Percentiles rank a stretch among this genome's conserved stretches.
Evolutionary conservation across 2,113 vertebrate species (phyloP).

Genomic region (Amphilophus citrinellus): DNA sequence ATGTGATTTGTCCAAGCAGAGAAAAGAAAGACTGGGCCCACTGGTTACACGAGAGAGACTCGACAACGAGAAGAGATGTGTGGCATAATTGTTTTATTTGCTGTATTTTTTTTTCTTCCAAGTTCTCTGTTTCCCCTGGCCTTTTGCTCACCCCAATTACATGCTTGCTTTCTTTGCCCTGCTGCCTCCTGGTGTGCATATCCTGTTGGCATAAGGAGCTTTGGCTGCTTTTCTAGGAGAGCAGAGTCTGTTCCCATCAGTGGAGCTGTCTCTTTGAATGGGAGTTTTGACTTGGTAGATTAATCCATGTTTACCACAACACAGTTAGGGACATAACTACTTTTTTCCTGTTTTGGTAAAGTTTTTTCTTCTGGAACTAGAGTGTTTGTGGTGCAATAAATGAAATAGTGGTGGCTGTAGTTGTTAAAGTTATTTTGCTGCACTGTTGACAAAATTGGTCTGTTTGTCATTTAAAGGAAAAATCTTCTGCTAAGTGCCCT

Average conservation of each 20-base stretch:
- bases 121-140: neutral
- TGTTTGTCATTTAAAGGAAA: neutral
- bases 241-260: slow-evolving; percentile 10
- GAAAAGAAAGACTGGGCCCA: neutral
- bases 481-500: neutral
- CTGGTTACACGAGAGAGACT: neutral
- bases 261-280: slow-evolving; percentile 4
- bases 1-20: neutral
- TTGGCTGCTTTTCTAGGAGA: slow-evolving; percentile 19
- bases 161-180: slow-evolving; percentile 12
- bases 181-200: slow-evolving; percentile 32
- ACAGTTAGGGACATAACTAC: neutral
- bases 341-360: neutral
- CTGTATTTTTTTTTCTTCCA: neutral
- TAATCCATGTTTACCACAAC: neutral
- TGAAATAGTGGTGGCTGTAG: neutral
- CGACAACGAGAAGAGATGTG: neutral
- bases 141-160: slow-evolving; percentile 18
- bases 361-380: neutral
- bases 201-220: slow-evolving; percentile 52
- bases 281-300: neutral
- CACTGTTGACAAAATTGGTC: neutral
- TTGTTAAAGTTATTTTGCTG: neutral
- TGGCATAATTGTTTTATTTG: neutral
- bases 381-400: neutral